Evolutionary conservation across 2,113 vertebrate genomes (phyloP), one percentile per base, ranked within the genome.

Genomic region (Neopipo cinnamomea): DNA sequence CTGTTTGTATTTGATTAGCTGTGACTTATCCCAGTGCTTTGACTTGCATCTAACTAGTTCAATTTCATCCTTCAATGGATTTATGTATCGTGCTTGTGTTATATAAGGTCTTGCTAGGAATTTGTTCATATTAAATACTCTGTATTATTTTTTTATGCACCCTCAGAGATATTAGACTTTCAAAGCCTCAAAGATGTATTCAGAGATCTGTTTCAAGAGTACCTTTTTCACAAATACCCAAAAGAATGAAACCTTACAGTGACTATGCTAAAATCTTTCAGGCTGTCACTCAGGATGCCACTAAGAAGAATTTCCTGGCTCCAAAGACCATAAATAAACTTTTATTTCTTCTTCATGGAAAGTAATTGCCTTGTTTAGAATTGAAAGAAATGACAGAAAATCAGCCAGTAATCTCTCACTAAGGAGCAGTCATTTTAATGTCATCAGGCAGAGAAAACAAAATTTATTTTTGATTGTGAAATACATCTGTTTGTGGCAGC

Each of bases 341-440:
- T 95, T 35, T 79, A 82, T 91, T 93, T 78, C 74, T 85, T 85
- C 81, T 84, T 89, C 39, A 74, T 46, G 41, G 87, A 67, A 88
- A 78, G 28, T 78, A 84, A 95, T 89, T 91, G 52, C 76, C 66
- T 91, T 91, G 35, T 94, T 95, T 78, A 74, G 65, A 88, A 87
- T 68, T 70, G 73, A 85, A 82, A 19, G 11, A 93, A 90, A 35
- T 28, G 53, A 27, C 56, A 92, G 76, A 91, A 96, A 95, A 95
- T 93, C 88, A 95, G n/a, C 24, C 2, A 7, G 28, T 82, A 89
- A 91, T 81, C 39, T 86, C 71, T 75, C 59, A 74, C 59, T 41
- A 80, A 90, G 81, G 53, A 91, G 27, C 67, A 41, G 30, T 92
- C 66, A 66, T 73, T 96, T 93, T 66, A 83, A 81, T 79, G 61